Base-by-base conservation (phyloP, 2,888 invertebrate species). In the Oeneis ivallda region DNA sequence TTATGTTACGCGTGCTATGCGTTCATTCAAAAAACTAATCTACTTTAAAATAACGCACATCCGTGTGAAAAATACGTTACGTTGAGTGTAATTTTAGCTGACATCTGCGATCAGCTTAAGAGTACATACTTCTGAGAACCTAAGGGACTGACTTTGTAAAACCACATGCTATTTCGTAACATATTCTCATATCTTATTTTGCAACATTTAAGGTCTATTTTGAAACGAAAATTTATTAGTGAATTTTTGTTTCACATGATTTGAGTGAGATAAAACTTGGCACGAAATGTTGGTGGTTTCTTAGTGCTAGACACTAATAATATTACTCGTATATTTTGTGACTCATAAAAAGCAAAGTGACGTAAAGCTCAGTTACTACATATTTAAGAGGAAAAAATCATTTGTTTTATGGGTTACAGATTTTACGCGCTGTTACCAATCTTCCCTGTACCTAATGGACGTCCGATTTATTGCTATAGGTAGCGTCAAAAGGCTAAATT, bases 231-330 rank as follows among this genome's bases (percentile, higher is more conserved):
- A 53, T 65, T 59, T 63, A 49, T 53, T 50, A 8, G 32, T 43
- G 50, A 45, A 68, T 47, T 26, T 41, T 43, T 19, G 49, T 70
- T 62, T 62, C 60, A 57, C 58, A 54, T 65, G 73, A 75, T 76
- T 70, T 69, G 39, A 70, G 66, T 70, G 69, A 70, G 75, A 78
- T 76, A 75, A 74, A 71, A 71, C 63, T 79, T 78, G 76, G 76
- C 79, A 78, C 74, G 71, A 71, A 68, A 61, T 50, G 26, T 34
- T 56, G 53, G 61, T 43, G 52, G 32, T 71, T 69, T 68, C 65
- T 19, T 65, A 53, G 43, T 26, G 26, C 26, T 26, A 26, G 26
- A 26, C 26, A 68, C 47, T 64, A 19, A 57, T 54, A 62, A 7
- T 26, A 26, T 37, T 37, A 9, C 6, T 34, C 32, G 32, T 50